Base-by-base conservation (phyloP, 1,140 invertebrate genomes). In the Choristoneura fumiferana region DNA sequence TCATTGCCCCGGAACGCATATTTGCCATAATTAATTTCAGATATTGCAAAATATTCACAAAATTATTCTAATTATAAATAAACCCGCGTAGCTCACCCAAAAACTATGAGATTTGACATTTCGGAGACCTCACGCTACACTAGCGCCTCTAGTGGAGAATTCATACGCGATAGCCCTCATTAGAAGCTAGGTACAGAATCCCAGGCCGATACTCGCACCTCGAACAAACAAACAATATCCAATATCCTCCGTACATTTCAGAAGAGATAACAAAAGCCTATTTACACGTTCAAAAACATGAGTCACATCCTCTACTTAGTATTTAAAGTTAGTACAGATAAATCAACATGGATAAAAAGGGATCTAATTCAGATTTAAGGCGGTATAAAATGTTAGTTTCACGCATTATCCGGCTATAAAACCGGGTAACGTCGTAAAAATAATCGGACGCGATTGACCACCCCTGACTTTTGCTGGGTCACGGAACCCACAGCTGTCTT, bases 341-440 rank as follows among this genome's bases (percentile, higher is more conserved):
- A 84, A 84, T 84, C 80, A 83, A 75, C 38, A 68, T 62, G 78
- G 78, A 79, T 84, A 71, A 81, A 75, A 72, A 75, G 55, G 52
- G 59, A 15, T 64, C 73, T 82, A 84, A 87, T 80, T 78, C 76
- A 76, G 77, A 73, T 62, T 74, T 79, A 73, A 53, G 10, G 9
- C 40, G 57, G 18, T 15, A 43, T 40, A 81, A 79, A 76, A 72
- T 61, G 72, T 70, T 58, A 69, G 69, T 81, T 82, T 82, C 78
- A 84, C 78, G 77, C 80, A 72, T 84, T 84, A 80, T 76, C 68
- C 72, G 67, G 72, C 64, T 57, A 73, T 85, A 81, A 87, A 87
- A 75, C 54, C 29, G 49, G 37, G 43, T 34, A 13, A 15, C 15
- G 57, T 74, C 70, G 60, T 80, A 80, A 72, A 76, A 76, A 56